Conservation (phyloP, 2,797 vertebrate species). For the Cossypha polioptera region DNA sequence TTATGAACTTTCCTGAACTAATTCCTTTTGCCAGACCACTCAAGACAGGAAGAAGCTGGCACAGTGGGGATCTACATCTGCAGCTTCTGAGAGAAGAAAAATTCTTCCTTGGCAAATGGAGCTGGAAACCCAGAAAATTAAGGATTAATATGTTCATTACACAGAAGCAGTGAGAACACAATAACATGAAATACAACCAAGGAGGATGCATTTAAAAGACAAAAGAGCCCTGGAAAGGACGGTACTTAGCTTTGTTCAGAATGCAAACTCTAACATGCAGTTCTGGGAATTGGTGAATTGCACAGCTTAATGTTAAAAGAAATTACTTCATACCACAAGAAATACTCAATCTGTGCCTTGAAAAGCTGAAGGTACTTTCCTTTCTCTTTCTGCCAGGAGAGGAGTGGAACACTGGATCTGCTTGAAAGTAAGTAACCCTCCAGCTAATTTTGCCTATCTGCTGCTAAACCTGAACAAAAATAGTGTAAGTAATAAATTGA, state of each 20-base stretch:
- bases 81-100: conserved; percentile 39
- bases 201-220: conserved; percentile 62
- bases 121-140: conserved; percentile 53
- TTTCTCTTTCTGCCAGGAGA: conserved; percentile 3
- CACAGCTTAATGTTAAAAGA: conserved; percentile 21
- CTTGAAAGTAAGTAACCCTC: neutral
- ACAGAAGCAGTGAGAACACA: conserved; percentile 40
- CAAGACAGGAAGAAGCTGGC: conserved; percentile 28
- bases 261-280: conserved; percentile 8
- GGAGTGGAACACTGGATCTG: neutral
- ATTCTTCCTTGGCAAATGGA: conserved; percentile 30
- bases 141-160: conserved; percentile 66
- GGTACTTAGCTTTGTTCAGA: conserved; percentile 50
- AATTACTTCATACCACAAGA: conserved; percentile 35
- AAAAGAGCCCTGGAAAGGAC: conserved; percentile 14
- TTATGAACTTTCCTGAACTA: conserved; percentile 21
- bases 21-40: conserved; percentile 18
- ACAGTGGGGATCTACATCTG: conserved; percentile 21
- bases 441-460: conserved; percentile 14
- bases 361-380: conserved; percentile 18
- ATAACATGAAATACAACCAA: conserved; percentile 22
- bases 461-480: neutral
- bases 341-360: neutral
- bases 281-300: conserved; percentile 43
- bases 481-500: neutral